phyloP scores from a whole-genome alignment of 1,140 invertebrate species.

The Dreissena polymorpha region DNA sequence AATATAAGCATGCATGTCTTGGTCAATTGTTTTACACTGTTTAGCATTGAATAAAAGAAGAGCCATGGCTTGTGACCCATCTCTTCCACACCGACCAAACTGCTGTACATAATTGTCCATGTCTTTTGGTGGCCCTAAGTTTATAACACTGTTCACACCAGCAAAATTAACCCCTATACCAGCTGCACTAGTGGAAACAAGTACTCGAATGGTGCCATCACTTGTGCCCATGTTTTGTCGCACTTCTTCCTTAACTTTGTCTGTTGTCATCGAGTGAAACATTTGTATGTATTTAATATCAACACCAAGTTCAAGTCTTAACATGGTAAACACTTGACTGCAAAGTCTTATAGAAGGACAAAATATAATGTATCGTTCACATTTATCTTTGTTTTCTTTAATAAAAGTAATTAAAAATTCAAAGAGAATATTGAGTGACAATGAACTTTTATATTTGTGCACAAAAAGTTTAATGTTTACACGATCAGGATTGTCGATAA shows the following conservation, averaged over 20 bases:
- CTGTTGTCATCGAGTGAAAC: constrained; percentile 56
- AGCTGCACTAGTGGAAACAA: constrained; percentile 57
- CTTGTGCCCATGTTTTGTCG: constrained; percentile 42
- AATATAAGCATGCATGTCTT: constrained; percentile 4
- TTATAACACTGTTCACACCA: constrained; percentile 41
- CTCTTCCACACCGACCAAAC: constrained; percentile 51
- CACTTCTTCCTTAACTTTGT: constrained; percentile 51
- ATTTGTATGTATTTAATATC: constrained; percentile 40
- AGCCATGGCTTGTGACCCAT: constrained; percentile 31
- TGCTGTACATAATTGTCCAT: constrained; percentile 59
- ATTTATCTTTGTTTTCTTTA: constrained; percentile 29
- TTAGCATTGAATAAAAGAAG: constrained; percentile 39
- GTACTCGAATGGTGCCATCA: constrained; percentile 52
- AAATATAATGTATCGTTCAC: constrained; percentile 53
- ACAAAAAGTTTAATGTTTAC: constrained; percentile 53
- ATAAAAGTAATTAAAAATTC: constrained; percentile 25
- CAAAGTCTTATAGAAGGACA: constrained; percentile 41
- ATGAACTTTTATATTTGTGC: constrained; percentile 9
- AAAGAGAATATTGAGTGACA: constrained; percentile 30
- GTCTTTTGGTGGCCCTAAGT: constrained; percentile 50
- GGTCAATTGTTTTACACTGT: constrained; percentile 6
- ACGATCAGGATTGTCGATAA: constrained; percentile 42
- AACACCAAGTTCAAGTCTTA: neutral
- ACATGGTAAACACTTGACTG: constrained; percentile 37
- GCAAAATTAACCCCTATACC: constrained; percentile 60